Conservation (phyloP, 2,797 vertebrate species). For the Eremophila alpestris region DNA sequence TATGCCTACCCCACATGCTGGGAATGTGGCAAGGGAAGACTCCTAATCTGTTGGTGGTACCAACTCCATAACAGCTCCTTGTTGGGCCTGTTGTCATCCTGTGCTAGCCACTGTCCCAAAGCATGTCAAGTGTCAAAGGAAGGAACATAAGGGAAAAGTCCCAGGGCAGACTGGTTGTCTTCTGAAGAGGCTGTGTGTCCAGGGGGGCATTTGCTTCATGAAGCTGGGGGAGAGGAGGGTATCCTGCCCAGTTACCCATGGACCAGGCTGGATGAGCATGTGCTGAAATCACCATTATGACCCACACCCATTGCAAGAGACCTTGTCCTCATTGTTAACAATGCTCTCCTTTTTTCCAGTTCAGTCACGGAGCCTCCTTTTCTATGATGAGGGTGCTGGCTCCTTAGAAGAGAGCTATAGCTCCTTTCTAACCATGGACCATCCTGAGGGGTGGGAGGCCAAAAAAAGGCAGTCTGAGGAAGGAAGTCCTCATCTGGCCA, state of each 20-base stretch:
- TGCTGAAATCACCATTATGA: not conserved
- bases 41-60: not conserved
- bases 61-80: not conserved
- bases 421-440: slow-evolving; percentile 81
- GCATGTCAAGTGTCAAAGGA: not conserved
- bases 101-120: not conserved
- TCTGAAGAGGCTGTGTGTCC: not conserved
- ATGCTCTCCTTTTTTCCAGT: slow-evolving; percentile 76
- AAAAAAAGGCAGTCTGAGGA: slow-evolving; percentile 72
- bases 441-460: slow-evolving; percentile 80
- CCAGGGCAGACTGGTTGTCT: not conserved
- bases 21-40: not conserved
- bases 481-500: slow-evolving; percentile 67
- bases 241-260: not conserved
- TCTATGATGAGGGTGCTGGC: slow-evolving; percentile 88
- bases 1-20: not conserved
- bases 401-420: slow-evolving; percentile 85
- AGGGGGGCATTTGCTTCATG: not conserved
- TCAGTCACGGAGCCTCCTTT: slow-evolving; percentile 96
- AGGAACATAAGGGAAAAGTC: not conserved
- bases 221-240: not conserved
- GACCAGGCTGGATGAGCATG: not conserved
- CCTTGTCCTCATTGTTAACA: not conserved
- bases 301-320: not conserved
- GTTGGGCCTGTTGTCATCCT: not conserved